These are phyloP conservation scores for Tenodera sinensis DNA, from an alignment of 2,888 invertebrate genomes.

Conservation along the genomic window DNA sequence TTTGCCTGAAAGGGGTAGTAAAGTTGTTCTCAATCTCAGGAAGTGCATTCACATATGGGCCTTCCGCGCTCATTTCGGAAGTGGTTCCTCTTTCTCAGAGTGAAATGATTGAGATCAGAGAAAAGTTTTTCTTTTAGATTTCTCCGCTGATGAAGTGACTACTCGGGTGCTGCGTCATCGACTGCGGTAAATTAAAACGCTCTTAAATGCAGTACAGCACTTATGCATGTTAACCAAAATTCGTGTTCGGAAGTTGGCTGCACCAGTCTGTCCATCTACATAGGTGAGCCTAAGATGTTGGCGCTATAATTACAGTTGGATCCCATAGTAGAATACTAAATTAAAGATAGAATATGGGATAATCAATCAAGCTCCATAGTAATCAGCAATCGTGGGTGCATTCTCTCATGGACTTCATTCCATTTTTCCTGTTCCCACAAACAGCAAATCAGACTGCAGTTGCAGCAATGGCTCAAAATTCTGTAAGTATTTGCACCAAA, in stretches of 20 bases:
- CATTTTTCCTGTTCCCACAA: too few relatives aligned
- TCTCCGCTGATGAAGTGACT: background rate
- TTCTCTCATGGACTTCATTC: too few relatives aligned
- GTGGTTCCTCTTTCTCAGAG: constrained; percentile 26
- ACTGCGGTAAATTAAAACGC: background rate
- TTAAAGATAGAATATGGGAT: too few relatives aligned
- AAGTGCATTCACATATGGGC: constrained; percentile 24
- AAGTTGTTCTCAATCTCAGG: constrained; percentile 27
- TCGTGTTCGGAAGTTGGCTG: background rate
- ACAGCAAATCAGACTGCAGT: too few relatives aligned
- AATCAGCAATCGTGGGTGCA: too few relatives aligned
- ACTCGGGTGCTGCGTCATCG: background rate
- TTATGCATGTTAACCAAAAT: background rate
- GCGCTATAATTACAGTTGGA: too few relatives aligned
- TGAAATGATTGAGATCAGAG: background rate
- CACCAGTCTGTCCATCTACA: too few relatives aligned
- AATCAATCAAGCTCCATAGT: too few relatives aligned
- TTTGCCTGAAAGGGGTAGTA: background rate
- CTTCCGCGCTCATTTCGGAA: constrained; percentile 31
- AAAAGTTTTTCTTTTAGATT: background rate
- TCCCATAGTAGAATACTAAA: too few relatives aligned
- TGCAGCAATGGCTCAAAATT: too few relatives aligned
- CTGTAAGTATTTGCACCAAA: too few relatives aligned
- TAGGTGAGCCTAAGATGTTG: too few relatives aligned
- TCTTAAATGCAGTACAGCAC: background rate